Evolutionary conservation across 2,797 vertebrate species (phyloP), one percentile per base, ranked within the genome.

Genomic region (Myotis pilosus): DNA sequence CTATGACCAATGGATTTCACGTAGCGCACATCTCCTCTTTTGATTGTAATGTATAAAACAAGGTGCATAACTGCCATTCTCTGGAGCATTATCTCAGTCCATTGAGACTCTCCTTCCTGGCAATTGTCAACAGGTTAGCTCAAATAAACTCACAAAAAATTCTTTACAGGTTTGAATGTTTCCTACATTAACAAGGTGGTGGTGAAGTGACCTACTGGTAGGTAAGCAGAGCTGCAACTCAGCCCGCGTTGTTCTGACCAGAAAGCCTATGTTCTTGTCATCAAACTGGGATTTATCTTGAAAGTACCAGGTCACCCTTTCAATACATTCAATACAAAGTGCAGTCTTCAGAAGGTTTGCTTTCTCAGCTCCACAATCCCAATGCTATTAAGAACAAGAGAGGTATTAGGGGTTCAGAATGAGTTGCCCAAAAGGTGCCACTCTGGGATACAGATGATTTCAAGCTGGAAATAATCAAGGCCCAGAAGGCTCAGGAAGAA

Each of bases 361-460:
- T 64, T 95, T 91, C 25, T 89, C 30, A 87, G 72, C 47, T 89
- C 30, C 15, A 66, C 15, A 64, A 87, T 62, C 36, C 38, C 51
- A 96, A 10, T 47, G 36, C 17, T 83, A 87, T 49, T 92, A 87
- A 95, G 69, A 74, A 60, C 12, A 95, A 96, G 49, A 30, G 7
- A 3, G 72, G 7, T 47, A 15, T 7, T n/a, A 64, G 41, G 57
- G 12, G 28, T 81, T 47, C 57, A 82, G 19, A 64, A 82, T 62
- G 36, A 81, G 57, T n/a, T 81, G 38, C 28, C 57, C 38, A n/a
- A 82, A 62, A 82, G 44, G 57, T 82, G 28, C 57, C 38, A 64
- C 28, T 82, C 28, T 82, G 28, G 57, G 11, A 64, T 44, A 30
- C 55, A 41, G 55, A 44, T 44, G 44, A 60, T 81, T 81, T 81